phyloP scores from a whole-genome alignment of 2,888 invertebrate genomes.

The Drosophila emarginata region DNA sequence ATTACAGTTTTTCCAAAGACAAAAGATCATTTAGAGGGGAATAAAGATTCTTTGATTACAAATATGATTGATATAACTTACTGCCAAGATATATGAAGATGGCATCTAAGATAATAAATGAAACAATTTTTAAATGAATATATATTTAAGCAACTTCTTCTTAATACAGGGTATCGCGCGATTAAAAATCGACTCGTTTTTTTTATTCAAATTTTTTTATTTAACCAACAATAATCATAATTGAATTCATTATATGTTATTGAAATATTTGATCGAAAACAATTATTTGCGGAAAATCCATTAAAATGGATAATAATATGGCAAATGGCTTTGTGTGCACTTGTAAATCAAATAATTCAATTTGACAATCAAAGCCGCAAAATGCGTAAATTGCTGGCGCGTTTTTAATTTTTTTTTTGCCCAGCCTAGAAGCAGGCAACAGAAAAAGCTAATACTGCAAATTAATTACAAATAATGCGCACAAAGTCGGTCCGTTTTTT shows the following conservation, averaged over 20 bases:
- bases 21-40: too few species aligned
- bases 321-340: conserved; percentile 47
- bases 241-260: conserved; percentile 56
- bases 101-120: too few species aligned
- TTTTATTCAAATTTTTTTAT: not conserved
- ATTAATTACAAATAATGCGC: conserved; percentile 72
- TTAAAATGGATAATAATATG: conserved; percentile 61
- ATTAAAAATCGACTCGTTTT: not conserved
- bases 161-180: not conserved
- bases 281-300: conserved; percentile 49
- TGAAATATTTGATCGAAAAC: conserved; percentile 49
- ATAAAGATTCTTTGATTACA: too few species aligned
- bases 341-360: conserved; percentile 61
- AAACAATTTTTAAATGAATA: too few species aligned
- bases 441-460: conserved; percentile 66
- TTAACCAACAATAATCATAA: conserved; percentile 36
- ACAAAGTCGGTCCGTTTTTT: conserved; percentile 37
- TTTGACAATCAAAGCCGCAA: conserved; percentile 69
- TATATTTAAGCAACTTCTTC: not conserved
- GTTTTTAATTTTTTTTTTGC: conserved; percentile 15
- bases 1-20: too few species aligned
- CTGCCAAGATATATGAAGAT: too few species aligned
- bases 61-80: too few species aligned
- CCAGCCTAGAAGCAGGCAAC: not conserved
- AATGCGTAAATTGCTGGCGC: conserved; percentile 59